Evolutionary conservation across 1,140 invertebrate genomes (phyloP).

Genomic region (Temnothorax nylanderi): DNA sequence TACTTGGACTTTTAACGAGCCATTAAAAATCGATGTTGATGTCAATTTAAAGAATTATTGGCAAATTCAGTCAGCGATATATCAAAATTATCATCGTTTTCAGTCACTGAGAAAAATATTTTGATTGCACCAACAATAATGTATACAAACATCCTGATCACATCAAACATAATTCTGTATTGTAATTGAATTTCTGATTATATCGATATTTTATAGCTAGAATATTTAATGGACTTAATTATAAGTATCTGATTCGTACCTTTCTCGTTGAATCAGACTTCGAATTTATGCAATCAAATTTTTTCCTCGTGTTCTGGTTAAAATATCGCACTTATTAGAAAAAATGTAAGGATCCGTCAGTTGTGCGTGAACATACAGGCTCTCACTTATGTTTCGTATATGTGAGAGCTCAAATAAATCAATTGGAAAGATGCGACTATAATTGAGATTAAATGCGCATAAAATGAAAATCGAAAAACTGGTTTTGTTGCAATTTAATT

Average conservation of each 20-base stretch:
- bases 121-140: too few relatives aligned
- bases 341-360: not conserved
- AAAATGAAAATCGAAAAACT: not conserved
- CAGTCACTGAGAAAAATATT: too few relatives aligned
- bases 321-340: not conserved
- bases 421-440: not conserved
- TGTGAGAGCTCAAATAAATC: not conserved
- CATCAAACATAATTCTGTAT: not conserved
- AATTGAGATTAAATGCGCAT: not conserved
- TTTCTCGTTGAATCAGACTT: not conserved
- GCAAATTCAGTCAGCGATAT: not conserved
- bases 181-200: not conserved
- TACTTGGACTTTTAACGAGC: conserved; percentile 1
- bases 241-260: not conserved
- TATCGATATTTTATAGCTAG: not conserved
- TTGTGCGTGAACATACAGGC: not conserved
- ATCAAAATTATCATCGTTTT: not conserved
- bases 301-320: not conserved
- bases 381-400: too few relatives aligned
- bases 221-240: not conserved
- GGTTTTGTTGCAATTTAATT: not conserved
- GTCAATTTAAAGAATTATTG: not conserved
- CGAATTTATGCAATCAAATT: not conserved
- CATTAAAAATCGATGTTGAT: conserved; percentile 1
- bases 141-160: too few relatives aligned